Percentiles rank a stretch among this genome's conserved stretches.
Evolutionary conservation across 2,888 invertebrate species (phyloP).

Genomic region (Tholera decimalis): DNA sequence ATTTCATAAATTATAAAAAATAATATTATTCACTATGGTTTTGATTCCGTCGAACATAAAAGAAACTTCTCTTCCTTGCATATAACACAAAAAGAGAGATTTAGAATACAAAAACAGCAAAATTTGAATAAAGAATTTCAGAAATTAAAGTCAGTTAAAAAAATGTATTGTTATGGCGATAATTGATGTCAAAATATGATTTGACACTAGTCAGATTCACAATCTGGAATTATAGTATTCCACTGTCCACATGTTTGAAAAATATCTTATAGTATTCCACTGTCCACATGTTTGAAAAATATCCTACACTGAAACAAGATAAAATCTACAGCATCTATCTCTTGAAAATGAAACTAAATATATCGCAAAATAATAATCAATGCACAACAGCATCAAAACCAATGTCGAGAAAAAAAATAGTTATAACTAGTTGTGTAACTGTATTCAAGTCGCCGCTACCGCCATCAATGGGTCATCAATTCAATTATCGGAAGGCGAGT

Average conservation of each 20-base stretch:
- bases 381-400: conserved; percentile 5
- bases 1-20: conserved; percentile 7
- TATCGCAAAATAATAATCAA: not conserved
- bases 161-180: not conserved
- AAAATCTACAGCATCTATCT: not conserved
- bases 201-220: not conserved
- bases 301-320: not conserved
- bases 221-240: too few species aligned
- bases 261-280: too few species aligned
- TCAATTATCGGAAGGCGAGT: conserved; percentile 68
- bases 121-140: too few species aligned
- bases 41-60: conserved; percentile 1
- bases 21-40: not conserved
- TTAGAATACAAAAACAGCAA: not conserved
- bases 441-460: conserved; percentile 35
- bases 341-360: not conserved
- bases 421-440: conserved; percentile 33
- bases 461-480: conserved; percentile 29
- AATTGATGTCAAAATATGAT: not conserved
- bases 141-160: not conserved
- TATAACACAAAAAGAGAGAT: not conserved
- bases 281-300: too few species aligned
- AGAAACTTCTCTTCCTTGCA: not conserved
- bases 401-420: conserved; percentile 3
- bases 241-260: too few species aligned